Evolutionary conservation across 37 sponge, comb jelly and placozoan species (phyloP).

Genomic region (Ianthella basta): DNA sequence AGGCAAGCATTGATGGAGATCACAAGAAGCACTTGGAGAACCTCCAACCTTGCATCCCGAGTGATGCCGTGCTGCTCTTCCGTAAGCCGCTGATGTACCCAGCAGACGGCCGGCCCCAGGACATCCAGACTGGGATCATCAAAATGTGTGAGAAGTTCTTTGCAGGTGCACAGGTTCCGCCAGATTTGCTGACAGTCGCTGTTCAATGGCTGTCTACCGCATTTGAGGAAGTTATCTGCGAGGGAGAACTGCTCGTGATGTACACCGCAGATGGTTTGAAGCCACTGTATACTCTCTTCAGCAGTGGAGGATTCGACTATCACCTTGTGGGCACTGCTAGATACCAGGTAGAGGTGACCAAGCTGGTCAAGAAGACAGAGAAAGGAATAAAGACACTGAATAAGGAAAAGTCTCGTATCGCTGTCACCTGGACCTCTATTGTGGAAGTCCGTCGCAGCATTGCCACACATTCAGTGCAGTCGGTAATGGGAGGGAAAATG

Average conservation of each 20-base stretch:
- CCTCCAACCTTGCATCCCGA: not conserved
- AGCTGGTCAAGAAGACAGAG: not conserved
- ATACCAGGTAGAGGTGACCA: constrained; percentile 6
- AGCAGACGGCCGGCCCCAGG: not conserved
- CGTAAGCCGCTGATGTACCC: constrained; percentile 9
- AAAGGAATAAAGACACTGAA: not conserved
- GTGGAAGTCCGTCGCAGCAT: not conserved
- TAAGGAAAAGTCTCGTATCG: constrained; percentile 3
- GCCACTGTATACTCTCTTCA: not conserved
- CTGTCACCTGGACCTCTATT: not conserved
- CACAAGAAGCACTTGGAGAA: constrained; percentile 12
- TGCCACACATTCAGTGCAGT: not conserved
- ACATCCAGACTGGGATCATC: not conserved
- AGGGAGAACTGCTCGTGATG: constrained; percentile 19
- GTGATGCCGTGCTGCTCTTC: not conserved
- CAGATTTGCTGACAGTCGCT: not conserved
- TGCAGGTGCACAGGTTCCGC: not conserved
- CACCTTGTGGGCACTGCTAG: constrained; percentile 4
- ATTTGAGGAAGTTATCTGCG: constrained; percentile 2
- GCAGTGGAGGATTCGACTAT: not conserved
- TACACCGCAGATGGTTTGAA: not conserved
- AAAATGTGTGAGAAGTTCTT: constrained; percentile 10
- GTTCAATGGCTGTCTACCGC: not conserved
- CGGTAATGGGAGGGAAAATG: too few relatives aligned
- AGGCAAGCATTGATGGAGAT: not conserved